A percentile compares a stretch with the other conserved stretches of the same genome.
Conservation (phyloP, 2,888 invertebrate species). For the Drosophila kambysellisi region DNA sequence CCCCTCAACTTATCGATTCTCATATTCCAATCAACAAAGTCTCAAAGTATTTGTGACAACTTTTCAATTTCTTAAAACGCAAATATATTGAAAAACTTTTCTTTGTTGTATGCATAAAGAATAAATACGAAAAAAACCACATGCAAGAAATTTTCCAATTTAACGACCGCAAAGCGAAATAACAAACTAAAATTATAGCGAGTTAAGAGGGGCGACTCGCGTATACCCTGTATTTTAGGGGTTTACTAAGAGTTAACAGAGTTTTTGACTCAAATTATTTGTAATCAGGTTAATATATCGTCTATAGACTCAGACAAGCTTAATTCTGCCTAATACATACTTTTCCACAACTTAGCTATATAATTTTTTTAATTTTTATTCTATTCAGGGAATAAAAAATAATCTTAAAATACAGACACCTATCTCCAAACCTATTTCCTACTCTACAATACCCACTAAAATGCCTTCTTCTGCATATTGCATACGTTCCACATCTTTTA, state of each 20-base stretch:
- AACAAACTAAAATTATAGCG: neutral
- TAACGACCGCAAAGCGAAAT: conserved; percentile 29
- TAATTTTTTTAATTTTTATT: neutral
- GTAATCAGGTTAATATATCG: neutral
- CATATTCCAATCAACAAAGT: conserved; percentile 24
- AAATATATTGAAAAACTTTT: neutral
- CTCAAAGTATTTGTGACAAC: conserved; percentile 1
- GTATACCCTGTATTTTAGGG: neutral
- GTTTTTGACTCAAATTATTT: neutral
- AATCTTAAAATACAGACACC: neutral
- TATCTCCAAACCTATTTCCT: neutral
- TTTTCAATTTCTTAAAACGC: conserved; percentile 17
- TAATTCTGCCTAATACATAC: neutral
- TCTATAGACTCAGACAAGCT: neutral
- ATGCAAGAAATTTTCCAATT: conserved; percentile 16
- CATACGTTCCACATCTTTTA: neutral
- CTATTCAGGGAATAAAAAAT: neutral
- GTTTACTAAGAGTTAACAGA: neutral
- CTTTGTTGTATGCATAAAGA: neutral
- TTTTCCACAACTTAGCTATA: neutral
- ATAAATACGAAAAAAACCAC: neutral
- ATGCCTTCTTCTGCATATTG: neutral
- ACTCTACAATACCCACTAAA: neutral
- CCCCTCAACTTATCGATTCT: conserved; percentile 9
- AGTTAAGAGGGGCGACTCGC: neutral